These are phyloP conservation scores for Temnopleurus reevesii DNA, from an alignment of 53 echinoderm and acorn worm species.

Conservation along the genomic window DNA sequence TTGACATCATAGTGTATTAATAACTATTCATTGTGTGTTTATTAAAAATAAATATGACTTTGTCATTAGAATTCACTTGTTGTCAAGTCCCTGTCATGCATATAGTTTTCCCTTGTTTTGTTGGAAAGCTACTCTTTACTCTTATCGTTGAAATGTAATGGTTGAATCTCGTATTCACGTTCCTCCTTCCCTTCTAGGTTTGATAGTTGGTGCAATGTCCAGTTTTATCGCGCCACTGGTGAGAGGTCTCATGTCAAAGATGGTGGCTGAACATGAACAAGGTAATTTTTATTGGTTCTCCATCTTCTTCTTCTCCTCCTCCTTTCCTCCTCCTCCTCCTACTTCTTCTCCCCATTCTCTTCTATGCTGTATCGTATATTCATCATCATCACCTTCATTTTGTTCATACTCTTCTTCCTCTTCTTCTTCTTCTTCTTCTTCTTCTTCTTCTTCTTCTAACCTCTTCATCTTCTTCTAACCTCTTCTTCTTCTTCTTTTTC, in stretches of 20 bases:
- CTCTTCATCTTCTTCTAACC: no score
- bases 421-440: no score
- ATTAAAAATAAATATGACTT: no score
- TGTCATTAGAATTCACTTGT: background rate
- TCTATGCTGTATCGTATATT: no score
- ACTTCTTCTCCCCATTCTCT: no score
- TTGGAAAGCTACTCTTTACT: background rate
- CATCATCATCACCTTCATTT: no score
- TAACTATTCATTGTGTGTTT: no score
- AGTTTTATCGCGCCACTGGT: slow-evolving; percentile 57
- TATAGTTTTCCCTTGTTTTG: background rate
- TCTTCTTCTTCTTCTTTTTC: no score
- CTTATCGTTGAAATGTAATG: background rate
- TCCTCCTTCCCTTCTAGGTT: background rate
- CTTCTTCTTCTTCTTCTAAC: no score
- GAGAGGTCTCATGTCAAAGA: slow-evolving; percentile 57
- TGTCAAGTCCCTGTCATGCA: background rate
- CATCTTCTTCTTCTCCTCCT: background rate
- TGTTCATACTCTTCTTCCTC: no score
- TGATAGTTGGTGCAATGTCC: slow-evolving; percentile 57
- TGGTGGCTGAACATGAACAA: slow-evolving; percentile 52
- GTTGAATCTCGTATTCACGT: background rate
- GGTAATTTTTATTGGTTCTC: background rate
- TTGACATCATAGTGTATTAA: no score
- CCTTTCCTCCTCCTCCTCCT: no score